Evolutionary conservation across 2,797 vertebrate genomes (phyloP), one percentile per base, ranked within the genome.

Genomic region (Rhinoraja longicauda): DNA sequence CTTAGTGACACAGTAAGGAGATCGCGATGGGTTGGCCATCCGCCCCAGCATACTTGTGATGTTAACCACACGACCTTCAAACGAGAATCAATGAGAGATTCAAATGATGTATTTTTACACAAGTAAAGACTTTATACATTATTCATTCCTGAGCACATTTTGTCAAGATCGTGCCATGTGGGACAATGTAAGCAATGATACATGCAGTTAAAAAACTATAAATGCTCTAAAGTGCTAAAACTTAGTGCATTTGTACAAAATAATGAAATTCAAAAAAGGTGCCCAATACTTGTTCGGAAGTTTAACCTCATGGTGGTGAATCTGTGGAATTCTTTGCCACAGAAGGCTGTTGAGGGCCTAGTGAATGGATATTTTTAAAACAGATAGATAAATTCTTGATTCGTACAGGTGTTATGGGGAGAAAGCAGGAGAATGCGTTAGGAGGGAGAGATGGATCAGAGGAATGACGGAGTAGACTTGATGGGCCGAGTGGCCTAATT

Each of bases 1-100:
- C 94, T 97, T 97, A 93, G 96, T 97, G 95, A 97, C 96, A 95
- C 97, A 97, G 93, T 97, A 97, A 0, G 96, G 96, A 0, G 96
- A 97, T 0, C 96, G 96, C 64, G 96, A 95, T 0, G 96, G 95
- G 92, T 96, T 96, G 94, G 96, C 96, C 96, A 97, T 96, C 24
- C 96, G 95, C 32, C 97, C 96, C 95, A 97, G 94, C 96, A 97
- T 96, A 95, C 97, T 97, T 29, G 96, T 96, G 94, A 97, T 96
- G 95, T 97, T 97, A 93, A 97, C 95, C 0, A 97, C 95, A 0
- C 96, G 96, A 93, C 97, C 97, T 97, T 53, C 29, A 39, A 62
- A 73, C 70, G 92, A 86, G 94, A 39, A 17, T 1, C 93, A 90
- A 73, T 29, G 17, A 62, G 32, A 90, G 86, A 45, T 73, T 70